Percentiles rank a stretch among this genome's conserved stretches.
These are phyloP conservation scores for Platichthys flesus DNA, from an alignment of 2,113 vertebrate species.

Conservation along the genomic window DNA sequence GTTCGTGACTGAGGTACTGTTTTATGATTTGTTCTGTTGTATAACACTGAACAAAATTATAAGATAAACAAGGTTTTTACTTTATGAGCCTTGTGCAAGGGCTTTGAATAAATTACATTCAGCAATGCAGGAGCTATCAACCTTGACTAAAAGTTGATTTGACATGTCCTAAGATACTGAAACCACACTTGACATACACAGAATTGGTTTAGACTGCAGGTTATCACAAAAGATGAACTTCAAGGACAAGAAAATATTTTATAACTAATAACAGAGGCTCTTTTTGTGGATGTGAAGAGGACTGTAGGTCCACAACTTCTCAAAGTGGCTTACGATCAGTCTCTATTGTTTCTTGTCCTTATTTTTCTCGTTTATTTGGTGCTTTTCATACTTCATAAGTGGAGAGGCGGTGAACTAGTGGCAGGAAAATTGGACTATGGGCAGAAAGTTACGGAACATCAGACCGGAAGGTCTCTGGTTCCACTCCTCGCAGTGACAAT, in stretches of 20 bases:
- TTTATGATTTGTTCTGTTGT: no score
- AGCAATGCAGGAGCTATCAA: background rate
- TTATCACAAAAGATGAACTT: background rate
- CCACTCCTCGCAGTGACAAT: no score
- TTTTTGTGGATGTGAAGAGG: background rate
- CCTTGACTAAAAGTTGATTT: background rate
- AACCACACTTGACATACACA: conserved; percentile 8
- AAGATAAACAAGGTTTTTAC: no score
- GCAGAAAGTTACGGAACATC: no score
- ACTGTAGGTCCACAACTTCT: background rate
- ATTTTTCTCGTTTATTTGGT: background rate
- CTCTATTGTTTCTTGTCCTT: background rate
- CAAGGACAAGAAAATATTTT: background rate
- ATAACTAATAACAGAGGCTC: no score
- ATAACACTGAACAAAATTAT: no score
- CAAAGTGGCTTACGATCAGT: background rate
- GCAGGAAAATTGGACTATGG: no score
- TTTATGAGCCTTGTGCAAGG: no score
- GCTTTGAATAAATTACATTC: background rate
- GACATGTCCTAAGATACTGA: background rate
- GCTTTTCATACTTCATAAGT: background rate
- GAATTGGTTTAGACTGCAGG: conserved; percentile 6
- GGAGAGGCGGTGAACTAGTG: no score
- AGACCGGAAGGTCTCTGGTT: no score
- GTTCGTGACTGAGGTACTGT: no score